Evolutionary conservation across 2,888 invertebrate genomes (phyloP), one percentile per base, ranked within the genome.

Genomic region (Hemicrepidius hirtus): DNA sequence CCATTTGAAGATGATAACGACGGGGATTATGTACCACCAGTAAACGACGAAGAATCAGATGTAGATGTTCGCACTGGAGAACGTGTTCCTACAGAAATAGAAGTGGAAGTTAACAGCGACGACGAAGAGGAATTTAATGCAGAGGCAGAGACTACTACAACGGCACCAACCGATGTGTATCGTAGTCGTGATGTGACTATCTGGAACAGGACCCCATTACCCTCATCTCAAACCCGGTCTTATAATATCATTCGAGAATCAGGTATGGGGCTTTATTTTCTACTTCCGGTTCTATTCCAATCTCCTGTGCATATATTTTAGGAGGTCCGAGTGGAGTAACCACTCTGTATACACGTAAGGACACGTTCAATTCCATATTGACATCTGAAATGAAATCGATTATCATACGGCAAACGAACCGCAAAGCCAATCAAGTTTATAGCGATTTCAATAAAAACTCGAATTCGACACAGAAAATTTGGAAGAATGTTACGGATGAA

Each of bases 171-270:
- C 50, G 49, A 68, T 44, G 32, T 68, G n/a, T 68, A 68, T 50
- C 44, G 50, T 49, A 62, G 50, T 62, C 32, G 40, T 9, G 68
- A 62, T 68, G 46, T 20, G 18, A 62, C 49, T 60, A 60, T 68
- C 46, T 68, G 46, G 49, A 68, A 68, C 60, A 57, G 46, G 32
- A 46, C 21, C 24, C 46, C 66, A 40, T 46, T 44, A 67, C 40
- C 44, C 12, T 68, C 60, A 32, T 60, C 68, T 46, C 68, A 62
- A 68, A 68, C 60, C 21, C 60, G 49, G 21, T 62, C 68, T 10
- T 68, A 68, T 68, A 62, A 68, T 35, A 68, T 44, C 50, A 68
- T 68, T 68, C 62, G 68, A 46, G 49, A 67, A 35, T 40, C 49
- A 62, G 62, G 21, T 68, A 68, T 50, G 20, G 16, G 16, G 46